These are phyloP conservation scores for Theristus sp. DNA, from an alignment of 2,888 invertebrate species.

Conservation along the genomic window DNA sequence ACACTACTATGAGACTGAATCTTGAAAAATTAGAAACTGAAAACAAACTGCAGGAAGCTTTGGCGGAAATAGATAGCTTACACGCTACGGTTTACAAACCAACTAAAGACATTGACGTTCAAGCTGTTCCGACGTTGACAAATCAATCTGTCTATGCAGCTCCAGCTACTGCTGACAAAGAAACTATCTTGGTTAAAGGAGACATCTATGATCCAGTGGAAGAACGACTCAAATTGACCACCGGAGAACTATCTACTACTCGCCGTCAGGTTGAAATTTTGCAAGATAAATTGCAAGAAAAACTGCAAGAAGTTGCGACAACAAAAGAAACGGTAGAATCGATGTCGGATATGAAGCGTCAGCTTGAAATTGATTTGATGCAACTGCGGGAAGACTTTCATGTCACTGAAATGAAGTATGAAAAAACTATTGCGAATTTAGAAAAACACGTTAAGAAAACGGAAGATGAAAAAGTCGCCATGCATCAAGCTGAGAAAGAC, in stretches of 20 bases:
- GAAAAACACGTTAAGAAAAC: neutral
- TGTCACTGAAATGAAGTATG: neutral
- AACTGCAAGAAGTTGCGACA: conserved; percentile 5
- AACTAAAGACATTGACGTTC: neutral
- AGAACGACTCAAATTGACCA: conserved; percentile 14
- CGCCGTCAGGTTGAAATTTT: conserved; percentile 19
- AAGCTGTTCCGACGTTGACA: neutral
- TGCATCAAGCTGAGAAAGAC: neutral
- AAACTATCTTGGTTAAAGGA: conserved; percentile 8
- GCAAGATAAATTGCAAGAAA: conserved; percentile 17
- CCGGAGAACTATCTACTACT: conserved; percentile 17
- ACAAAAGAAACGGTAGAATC: neutral
- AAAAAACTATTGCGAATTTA: neutral
- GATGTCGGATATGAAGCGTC: neutral
- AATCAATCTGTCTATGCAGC: neutral
- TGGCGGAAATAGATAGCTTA: neutral
- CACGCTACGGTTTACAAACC: neutral
- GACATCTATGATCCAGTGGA: conserved; percentile 21
- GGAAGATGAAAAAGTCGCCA: neutral
- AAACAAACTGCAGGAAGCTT: neutral
- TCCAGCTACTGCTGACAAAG: neutral
- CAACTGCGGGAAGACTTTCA: neutral
- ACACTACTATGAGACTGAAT: neutral
- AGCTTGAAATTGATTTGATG: neutral
- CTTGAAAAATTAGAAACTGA: neutral